Conservation (phyloP, 2,113 vertebrate species). For the Epinephelus lanceolatus region DNA sequence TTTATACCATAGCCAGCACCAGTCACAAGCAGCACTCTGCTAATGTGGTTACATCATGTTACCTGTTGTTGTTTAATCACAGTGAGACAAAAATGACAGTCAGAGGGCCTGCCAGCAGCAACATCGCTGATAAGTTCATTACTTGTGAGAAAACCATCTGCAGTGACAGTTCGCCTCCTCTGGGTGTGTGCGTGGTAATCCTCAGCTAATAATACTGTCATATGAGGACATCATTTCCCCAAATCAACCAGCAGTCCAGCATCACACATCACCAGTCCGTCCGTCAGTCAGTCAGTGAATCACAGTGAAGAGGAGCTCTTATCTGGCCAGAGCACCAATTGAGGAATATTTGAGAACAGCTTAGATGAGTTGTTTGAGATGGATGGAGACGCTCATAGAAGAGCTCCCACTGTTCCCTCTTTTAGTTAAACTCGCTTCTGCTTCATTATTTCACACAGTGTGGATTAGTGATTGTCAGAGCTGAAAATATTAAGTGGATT, state of each 20-base stretch:
- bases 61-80: slow-evolving; percentile 33
- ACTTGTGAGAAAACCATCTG: slow-evolving; percentile 10
- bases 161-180: slow-evolving; percentile 4
- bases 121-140: slow-evolving; percentile 13
- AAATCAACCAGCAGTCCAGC: slow-evolving; percentile 1
- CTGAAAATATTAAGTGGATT: background rate
- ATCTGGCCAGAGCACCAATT: slow-evolving; percentile 19
- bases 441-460: background rate
- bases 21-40: background rate
- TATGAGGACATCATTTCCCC: slow-evolving; percentile 1
- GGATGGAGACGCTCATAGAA: background rate
- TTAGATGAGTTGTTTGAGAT: slow-evolving; percentile 8
- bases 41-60: slow-evolving; percentile 15
- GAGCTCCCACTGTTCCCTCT: background rate
- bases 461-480: background rate
- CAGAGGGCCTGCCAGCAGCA: slow-evolving; percentile 8
- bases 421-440: background rate
- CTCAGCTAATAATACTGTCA: slow-evolving; percentile 8
- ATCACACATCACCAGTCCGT: background rate
- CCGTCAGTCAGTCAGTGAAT: slow-evolving; percentile 9
- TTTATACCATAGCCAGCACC: background rate
- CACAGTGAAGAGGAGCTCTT: slow-evolving; percentile 16
- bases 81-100: slow-evolving; percentile 2
- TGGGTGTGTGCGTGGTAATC: background rate
- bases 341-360: slow-evolving; percentile 1